These are phyloP conservation scores for Diogma glabrata DNA, from an alignment of 2,888 invertebrate genomes.

Conservation along the genomic window DNA sequence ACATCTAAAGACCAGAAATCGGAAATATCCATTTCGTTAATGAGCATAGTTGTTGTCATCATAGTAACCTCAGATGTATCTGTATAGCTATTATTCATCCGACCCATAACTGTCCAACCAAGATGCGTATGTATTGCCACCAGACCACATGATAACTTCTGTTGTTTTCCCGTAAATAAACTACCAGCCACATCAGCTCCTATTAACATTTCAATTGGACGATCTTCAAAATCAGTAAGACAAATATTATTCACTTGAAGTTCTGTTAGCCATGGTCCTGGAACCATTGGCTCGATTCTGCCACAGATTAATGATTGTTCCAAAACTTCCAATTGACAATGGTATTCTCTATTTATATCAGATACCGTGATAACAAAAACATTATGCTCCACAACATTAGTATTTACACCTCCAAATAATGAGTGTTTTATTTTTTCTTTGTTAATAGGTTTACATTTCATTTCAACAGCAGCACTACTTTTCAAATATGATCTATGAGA, in stretches of 20 bases:
- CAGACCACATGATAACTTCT: constrained; percentile 13
- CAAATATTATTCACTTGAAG: not conserved
- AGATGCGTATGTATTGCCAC: constrained; percentile 18
- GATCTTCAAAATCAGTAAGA: not conserved
- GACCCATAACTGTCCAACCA: constrained; percentile 19
- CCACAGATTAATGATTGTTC: not conserved
- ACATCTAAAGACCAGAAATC: constrained; percentile 6
- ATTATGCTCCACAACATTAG: not conserved
- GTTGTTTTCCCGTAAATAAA: constrained; percentile 15
- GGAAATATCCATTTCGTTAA: constrained; percentile 2
- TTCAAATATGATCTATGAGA: constrained; percentile 16
- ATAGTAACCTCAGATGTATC: too few species aligned
- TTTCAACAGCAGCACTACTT: constrained; percentile 10
- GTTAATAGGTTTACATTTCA: constrained; percentile 10
- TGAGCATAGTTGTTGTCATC: not conserved
- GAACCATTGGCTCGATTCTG: not conserved
- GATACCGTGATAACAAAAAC: not conserved
- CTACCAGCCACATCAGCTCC: constrained; percentile 15
- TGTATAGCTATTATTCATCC: not conserved
- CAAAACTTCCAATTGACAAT: not conserved
- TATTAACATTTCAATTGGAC: constrained; percentile 5
- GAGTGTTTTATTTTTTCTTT: constrained; percentile 1
- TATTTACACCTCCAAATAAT: not conserved
- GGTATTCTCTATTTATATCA: not conserved
- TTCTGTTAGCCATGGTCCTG: not conserved